A percentile compares a stretch with the other conserved stretches of the same genome.
These are phyloP conservation scores for Dermolepida albohirtum DNA, from an alignment of 2,888 invertebrate genomes.

Conservation along the genomic window DNA sequence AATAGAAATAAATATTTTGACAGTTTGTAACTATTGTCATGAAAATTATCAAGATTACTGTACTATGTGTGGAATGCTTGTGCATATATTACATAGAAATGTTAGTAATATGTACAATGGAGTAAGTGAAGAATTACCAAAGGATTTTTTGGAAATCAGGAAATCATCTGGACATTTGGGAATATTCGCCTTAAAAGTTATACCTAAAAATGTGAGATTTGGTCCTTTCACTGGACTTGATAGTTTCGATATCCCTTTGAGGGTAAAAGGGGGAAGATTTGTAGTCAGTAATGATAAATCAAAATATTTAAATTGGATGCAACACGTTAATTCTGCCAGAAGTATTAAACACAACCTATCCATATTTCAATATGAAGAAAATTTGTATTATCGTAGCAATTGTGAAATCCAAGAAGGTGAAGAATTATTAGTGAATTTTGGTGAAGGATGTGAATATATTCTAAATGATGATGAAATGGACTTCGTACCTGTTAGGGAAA, in stretches of 20 bases:
- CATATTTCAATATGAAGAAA: neutral
- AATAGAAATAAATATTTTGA: too few species aligned
- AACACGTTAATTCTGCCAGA: neutral
- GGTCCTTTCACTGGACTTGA: slow-evolving; percentile 12
- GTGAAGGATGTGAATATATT: neutral
- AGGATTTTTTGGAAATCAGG: neutral
- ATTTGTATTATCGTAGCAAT: slow-evolving; percentile 6
- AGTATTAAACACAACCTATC: neutral
- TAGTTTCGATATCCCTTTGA: neutral
- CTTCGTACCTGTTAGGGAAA: neutral
- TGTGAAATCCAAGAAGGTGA: neutral
- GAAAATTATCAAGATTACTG: slow-evolving; percentile 10
- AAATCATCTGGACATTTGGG: neutral
- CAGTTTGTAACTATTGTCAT: neutral
- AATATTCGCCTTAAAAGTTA: slow-evolving; percentile 1
- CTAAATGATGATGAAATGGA: slow-evolving; percentile 4
- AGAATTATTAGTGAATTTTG: slow-evolving; percentile 7
- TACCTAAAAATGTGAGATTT: slow-evolving; percentile 16
- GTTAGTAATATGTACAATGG: neutral
- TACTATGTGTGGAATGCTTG: slow-evolving; percentile 2
- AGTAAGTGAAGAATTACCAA: neutral
- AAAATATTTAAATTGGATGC: slow-evolving; percentile 12
- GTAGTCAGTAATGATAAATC: neutral
- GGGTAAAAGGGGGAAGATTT: slow-evolving; percentile 4
- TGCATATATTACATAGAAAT: slow-evolving; percentile 16